A percentile compares a stretch with the other conserved stretches of the same genome.
phyloP scores from a whole-genome alignment of 1,140 invertebrate species.

The Atta texana region DNA sequence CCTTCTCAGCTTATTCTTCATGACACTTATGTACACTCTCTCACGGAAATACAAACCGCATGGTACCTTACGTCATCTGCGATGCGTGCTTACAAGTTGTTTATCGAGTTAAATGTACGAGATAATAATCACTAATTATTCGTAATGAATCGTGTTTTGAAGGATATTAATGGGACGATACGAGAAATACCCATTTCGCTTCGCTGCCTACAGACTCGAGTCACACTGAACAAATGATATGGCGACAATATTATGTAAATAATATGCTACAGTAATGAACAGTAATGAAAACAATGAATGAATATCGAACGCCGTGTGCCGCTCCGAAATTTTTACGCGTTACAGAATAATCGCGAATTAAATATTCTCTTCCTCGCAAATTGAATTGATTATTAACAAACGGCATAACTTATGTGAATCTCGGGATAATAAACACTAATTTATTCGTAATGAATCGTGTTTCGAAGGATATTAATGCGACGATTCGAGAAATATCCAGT shows the following conservation, averaged over 20 bases:
- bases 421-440: background rate
- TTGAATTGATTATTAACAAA: background rate
- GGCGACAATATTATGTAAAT: background rate
- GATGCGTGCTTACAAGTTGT: background rate
- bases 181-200: background rate
- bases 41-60: background rate
- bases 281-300: background rate
- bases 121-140: slow-evolving; percentile 22
- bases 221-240: background rate
- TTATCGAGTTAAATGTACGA: background rate
- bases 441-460: slow-evolving; percentile 3
- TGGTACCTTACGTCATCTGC: background rate
- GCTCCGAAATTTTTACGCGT: background rate
- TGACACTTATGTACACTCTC: background rate
- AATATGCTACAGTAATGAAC: background rate
- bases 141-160: background rate
- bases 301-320: background rate
- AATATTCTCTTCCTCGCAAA: background rate
- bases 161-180: background rate
- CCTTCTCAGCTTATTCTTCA: background rate
- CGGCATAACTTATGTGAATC: background rate
- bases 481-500: background rate
- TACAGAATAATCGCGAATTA: background rate
- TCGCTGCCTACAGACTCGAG: background rate
- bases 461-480: background rate